Percentiles rank a stretch among this genome's conserved stretches.
These are phyloP conservation scores for Lordiphosa stackelbergi DNA, from an alignment of 1,140 invertebrate genomes.

Conservation along the genomic window DNA sequence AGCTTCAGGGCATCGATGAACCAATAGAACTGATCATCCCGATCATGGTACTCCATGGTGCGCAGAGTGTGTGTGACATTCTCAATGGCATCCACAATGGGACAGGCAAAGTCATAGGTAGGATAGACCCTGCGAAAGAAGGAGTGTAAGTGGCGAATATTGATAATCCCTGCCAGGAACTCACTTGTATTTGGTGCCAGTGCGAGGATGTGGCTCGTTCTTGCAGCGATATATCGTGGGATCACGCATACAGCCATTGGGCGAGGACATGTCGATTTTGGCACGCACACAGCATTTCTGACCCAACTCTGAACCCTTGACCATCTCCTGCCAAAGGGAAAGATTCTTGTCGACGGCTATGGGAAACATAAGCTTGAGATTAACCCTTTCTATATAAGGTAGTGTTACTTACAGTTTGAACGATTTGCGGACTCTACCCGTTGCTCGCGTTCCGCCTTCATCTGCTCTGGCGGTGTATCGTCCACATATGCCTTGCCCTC, in stretches of 20 bases:
- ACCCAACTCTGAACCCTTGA: constrained; percentile 87
- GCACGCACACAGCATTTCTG: constrained; percentile 95
- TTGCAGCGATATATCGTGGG: constrained; percentile 99
- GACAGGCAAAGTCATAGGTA: constrained; percentile 99
- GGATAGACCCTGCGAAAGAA: constrained; percentile 92
- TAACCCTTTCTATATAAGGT: not conserved
- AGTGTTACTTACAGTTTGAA: constrained; percentile 85
- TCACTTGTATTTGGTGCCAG: constrained; percentile 97
- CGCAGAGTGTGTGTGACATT: constrained; percentile 97
- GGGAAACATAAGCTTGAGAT: not conserved
- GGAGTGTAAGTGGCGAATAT: not conserved
- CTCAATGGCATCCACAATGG: constrained; percentile 98
- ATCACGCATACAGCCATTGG: constrained; percentile 98
- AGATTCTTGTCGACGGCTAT: constrained; percentile 92
- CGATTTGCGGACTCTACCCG: constrained; percentile 91
- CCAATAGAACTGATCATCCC: constrained; percentile 99
- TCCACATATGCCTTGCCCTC: constrained; percentile 96
- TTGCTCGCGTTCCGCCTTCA: constrained; percentile 97
- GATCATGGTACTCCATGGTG: constrained; percentile 99
- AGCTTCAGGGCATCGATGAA: constrained; percentile 92
- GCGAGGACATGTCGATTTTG: constrained; percentile 98
- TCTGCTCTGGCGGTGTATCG: constrained; percentile 94
- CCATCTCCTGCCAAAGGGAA: constrained; percentile 96
- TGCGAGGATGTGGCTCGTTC: constrained; percentile 93
- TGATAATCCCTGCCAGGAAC: constrained; percentile 32